Percentiles rank a stretch among this genome's conserved stretches.
Conservation (phyloP, 1,140 invertebrate genomes). For the Wiebesia pumilae region DNA sequence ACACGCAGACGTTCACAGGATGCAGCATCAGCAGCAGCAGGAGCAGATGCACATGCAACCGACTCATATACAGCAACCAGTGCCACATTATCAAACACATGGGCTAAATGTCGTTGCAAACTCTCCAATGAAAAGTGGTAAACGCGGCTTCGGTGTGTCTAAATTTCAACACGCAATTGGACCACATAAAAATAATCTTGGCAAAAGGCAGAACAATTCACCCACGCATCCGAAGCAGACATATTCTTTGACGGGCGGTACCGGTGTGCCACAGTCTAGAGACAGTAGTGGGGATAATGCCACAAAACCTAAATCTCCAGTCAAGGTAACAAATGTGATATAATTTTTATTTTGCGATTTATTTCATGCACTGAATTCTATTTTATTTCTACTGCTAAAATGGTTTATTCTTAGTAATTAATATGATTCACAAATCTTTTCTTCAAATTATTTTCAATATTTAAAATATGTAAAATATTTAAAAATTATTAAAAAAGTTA, state of each 20-base stretch:
- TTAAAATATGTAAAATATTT: too few species aligned
- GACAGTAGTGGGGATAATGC: slow-evolving; percentile 15
- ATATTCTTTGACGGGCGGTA: not conserved
- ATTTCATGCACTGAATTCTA: not conserved
- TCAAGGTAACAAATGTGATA: slow-evolving; percentile 21
- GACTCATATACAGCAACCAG: slow-evolving; percentile 57
- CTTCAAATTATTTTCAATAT: too few species aligned
- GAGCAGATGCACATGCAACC: slow-evolving; percentile 55
- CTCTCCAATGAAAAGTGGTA: slow-evolving; percentile 2
- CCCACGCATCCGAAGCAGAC: slow-evolving; percentile 57
- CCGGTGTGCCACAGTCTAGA: not conserved
- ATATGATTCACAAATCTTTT: too few species aligned
- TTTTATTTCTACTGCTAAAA: not conserved
- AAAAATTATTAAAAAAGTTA: too few species aligned
- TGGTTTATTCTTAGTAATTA: too few species aligned
- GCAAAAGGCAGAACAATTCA: slow-evolving; percentile 62
- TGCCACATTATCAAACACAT: slow-evolving; percentile 52
- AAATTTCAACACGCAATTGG: slow-evolving; percentile 54
- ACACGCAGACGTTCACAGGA: slow-evolving; percentile 56
- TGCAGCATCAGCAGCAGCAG: slow-evolving; percentile 50
- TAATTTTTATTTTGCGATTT: not conserved
- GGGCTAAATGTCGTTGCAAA: slow-evolving; percentile 11
- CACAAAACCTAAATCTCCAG: slow-evolving; percentile 46
- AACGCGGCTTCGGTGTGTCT: not conserved
- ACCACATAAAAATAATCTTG: slow-evolving; percentile 58